phyloP scores from a whole-genome alignment of 1,140 invertebrate species.

The Drosophila parvula region DNA sequence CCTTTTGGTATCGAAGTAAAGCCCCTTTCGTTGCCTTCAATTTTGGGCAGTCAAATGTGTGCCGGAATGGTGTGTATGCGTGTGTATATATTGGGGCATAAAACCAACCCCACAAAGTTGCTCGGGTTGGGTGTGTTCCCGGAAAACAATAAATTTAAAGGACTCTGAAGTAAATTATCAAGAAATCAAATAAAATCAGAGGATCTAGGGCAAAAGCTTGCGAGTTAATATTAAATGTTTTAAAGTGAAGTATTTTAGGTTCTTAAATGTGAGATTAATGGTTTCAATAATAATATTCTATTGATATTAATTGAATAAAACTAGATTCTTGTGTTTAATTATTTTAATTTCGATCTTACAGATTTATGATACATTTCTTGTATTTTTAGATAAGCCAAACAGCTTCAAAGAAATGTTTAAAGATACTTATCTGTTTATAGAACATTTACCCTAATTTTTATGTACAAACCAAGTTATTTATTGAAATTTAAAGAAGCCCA shows the following conservation, averaged over 20 bases:
- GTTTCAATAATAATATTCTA: no score
- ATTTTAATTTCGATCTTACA: no score
- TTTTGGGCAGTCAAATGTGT: conserved; percentile 27
- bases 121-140: background rate
- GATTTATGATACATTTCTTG: no score
- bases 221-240: background rate
- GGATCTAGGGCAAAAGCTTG: background rate
- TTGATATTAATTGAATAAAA: no score
- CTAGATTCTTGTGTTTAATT: no score
- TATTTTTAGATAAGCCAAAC: no score
- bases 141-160: background rate
- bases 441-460: background rate
- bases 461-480: background rate
- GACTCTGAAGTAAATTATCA: background rate
- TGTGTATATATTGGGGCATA: background rate
- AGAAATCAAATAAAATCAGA: background rate
- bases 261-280: background rate
- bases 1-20: conserved; percentile 31
- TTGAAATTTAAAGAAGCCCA: background rate
- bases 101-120: conserved; percentile 16
- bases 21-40: background rate
- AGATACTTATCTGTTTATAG: background rate
- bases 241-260: background rate
- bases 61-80: background rate
- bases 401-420: no score